Conservation (phyloP, 37 sponge, comb jelly and placozoan species). For the Tethya wilhelma region DNA sequence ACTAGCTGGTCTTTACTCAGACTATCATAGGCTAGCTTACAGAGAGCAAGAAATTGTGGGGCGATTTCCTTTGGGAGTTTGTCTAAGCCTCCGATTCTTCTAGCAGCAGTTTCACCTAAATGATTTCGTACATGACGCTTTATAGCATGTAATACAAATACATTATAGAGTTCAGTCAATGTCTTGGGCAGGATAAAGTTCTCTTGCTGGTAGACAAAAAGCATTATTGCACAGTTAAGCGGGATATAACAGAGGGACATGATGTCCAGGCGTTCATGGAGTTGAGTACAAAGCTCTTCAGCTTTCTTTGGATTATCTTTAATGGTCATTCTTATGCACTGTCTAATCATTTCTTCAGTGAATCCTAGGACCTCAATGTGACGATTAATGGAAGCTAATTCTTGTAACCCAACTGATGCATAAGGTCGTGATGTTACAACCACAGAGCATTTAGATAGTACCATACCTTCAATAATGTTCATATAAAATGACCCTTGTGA, state of each 20-base stretch:
- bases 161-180: neutral
- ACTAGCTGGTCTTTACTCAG: neutral
- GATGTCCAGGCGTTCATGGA: too few species aligned
- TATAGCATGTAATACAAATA: too few species aligned
- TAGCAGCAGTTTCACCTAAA: neutral
- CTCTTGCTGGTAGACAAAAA: neutral
- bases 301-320: too few species aligned
- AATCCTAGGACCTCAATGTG: neutral
- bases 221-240: too few species aligned
- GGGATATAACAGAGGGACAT: too few species aligned
- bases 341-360: neutral
- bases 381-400: too few species aligned
- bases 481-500: neutral
- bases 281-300: too few species aligned
- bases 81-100: too few species aligned
- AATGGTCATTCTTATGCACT: neutral
- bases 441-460: neutral
- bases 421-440: too few species aligned
- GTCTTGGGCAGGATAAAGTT: neutral
- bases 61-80: neutral
- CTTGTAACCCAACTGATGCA: too few species aligned
- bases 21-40: conserved; percentile 6
- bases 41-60: neutral
- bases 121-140: too few species aligned
- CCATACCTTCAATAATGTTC: neutral